Percentiles rank a stretch among this genome's conserved stretches.
These are phyloP conservation scores for Catagonus wagneri DNA, from an alignment of 2,113 vertebrate species.

Conservation along the genomic window DNA sequence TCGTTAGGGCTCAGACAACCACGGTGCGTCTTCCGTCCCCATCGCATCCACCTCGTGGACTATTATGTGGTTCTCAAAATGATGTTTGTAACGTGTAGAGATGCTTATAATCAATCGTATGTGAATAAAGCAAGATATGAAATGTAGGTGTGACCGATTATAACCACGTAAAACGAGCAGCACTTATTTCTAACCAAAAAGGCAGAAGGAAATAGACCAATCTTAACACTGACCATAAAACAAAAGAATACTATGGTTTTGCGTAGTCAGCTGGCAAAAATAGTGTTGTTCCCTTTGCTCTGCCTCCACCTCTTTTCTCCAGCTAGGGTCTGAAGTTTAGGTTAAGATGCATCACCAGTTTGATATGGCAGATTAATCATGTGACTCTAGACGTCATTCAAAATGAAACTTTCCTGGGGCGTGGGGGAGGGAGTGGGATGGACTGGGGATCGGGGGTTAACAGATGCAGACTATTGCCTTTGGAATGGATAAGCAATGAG, in stretches of 20 bases:
- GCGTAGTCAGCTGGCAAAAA: not conserved
- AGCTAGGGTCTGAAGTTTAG: not conserved
- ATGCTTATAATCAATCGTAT: not conserved
- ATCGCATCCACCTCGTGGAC: not conserved
- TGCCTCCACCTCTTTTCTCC: not conserved
- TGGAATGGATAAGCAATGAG: no score
- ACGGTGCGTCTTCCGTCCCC: not conserved
- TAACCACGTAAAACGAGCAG: not conserved
- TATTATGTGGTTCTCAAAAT: not conserved
- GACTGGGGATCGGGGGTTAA: no score
- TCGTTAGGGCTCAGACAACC: not conserved
- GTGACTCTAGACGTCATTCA: not conserved
- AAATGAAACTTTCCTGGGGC: no score
- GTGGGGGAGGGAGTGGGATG: no score
- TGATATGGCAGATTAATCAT: not conserved
- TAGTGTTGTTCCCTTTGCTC: not conserved
- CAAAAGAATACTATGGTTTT: not conserved
- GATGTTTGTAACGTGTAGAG: not conserved
- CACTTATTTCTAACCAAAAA: not conserved
- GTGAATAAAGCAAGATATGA: not conserved
- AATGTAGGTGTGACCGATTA: not conserved
- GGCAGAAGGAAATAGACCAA: not conserved
- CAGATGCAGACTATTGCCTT: no score
- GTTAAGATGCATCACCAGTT: constrained; percentile 31
- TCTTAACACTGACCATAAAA: not conserved